These are phyloP conservation scores for Sebastes oblongus DNA, from an alignment of 2,797 vertebrate genomes.

Conservation along the genomic window DNA sequence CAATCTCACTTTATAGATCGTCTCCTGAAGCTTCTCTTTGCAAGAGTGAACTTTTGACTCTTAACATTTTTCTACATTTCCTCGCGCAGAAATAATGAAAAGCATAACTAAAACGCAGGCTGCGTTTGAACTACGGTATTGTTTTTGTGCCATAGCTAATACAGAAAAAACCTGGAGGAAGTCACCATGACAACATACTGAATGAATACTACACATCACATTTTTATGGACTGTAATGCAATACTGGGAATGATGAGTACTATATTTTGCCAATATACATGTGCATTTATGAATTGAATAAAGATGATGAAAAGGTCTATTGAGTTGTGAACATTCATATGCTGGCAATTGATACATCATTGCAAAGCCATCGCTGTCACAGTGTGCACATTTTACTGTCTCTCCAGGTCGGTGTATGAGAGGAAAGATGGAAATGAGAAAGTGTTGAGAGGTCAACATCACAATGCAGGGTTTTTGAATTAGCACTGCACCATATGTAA, in stretches of 20 bases:
- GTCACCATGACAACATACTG: slow-evolving; percentile 14
- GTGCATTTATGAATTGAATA: slow-evolving; percentile 12
- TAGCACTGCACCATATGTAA: neutral
- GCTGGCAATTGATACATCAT: neutral
- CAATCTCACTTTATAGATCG: neutral
- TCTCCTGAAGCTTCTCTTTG: neutral
- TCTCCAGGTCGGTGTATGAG: neutral
- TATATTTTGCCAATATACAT: neutral
- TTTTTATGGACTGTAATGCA: neutral
- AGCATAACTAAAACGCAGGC: neutral
- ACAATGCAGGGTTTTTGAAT: neutral
- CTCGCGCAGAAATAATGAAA: neutral
- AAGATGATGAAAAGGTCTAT: neutral
- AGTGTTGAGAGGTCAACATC: neutral
- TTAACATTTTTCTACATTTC: neutral
- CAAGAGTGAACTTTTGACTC: neutral
- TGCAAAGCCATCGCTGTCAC: neutral
- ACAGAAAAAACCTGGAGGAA: neutral
- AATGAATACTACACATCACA: neutral
- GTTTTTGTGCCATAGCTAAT: neutral
- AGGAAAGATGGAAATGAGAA: neutral
- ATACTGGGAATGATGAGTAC: neutral
- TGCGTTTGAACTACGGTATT: neutral
- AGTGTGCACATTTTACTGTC: neutral
- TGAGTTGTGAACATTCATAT: neutral